phyloP scores from a whole-genome alignment of 2,113 vertebrate genomes.

The Chlamydotis undulata region DNA sequence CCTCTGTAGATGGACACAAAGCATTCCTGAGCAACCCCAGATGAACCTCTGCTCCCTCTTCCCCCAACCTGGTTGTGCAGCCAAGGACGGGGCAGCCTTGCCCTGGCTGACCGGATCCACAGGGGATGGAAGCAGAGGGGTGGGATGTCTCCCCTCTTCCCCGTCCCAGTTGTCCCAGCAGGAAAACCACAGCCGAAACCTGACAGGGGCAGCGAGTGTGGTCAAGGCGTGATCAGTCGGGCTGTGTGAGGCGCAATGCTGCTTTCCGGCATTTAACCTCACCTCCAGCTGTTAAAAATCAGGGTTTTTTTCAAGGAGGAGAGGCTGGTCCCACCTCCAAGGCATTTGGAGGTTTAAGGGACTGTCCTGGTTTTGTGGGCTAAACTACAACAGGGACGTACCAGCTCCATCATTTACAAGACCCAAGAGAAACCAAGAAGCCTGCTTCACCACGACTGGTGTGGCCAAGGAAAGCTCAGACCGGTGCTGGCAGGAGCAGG shows the following conservation, averaged over 20 bases:
- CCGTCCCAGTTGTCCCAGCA: background rate
- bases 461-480: background rate
- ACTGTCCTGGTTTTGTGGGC: no score
- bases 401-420: background rate
- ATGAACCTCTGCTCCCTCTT: background rate
- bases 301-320: background rate
- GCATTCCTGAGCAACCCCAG: background rate
- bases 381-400: no score
- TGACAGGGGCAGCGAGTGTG: accelerated
- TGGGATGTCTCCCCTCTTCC: background rate
- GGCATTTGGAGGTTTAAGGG: no score
- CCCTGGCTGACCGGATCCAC: background rate
- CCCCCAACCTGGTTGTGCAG: accelerated
- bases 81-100: background rate
- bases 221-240: background rate
- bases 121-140: background rate
- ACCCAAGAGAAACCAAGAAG: no score
- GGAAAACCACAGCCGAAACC: background rate
- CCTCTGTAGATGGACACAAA: background rate
- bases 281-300: accelerated
- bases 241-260: background rate
- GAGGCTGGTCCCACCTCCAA: background rate
- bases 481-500: background rate
- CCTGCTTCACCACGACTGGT: background rate
- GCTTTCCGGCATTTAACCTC: background rate